phyloP scores from a whole-genome alignment of 2,888 invertebrate genomes.

The Auanema freiburgensis region DNA sequence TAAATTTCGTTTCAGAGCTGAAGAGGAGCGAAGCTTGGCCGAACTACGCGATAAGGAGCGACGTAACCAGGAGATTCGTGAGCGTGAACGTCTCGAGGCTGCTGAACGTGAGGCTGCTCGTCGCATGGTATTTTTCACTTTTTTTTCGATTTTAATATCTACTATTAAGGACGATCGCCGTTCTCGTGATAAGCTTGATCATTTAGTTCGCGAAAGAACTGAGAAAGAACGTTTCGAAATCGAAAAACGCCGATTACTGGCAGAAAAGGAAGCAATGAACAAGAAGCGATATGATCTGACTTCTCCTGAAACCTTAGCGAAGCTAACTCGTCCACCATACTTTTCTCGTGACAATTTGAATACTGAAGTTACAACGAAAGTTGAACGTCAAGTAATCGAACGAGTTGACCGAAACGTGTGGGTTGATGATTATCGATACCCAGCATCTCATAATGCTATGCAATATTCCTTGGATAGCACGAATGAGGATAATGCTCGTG shows the following conservation, averaged over 20 bases:
- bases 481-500: slow-evolving; percentile 35
- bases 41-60: slow-evolving; percentile 55
- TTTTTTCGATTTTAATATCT: slow-evolving; percentile 7
- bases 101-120: slow-evolving; percentile 54
- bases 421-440: slow-evolving; percentile 46
- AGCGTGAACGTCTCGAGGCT: slow-evolving; percentile 56
- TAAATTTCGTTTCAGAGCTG: slow-evolving; percentile 30
- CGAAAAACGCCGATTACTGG: slow-evolving; percentile 54
- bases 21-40: slow-evolving; percentile 55
- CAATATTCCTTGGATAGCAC: slow-evolving; percentile 35
- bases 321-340: slow-evolving; percentile 59
- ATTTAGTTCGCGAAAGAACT: slow-evolving; percentile 52
- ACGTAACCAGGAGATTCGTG: slow-evolving; percentile 58
- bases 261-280: slow-evolving; percentile 53
- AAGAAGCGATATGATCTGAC: slow-evolving; percentile 41
- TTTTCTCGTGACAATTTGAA: slow-evolving; percentile 56
- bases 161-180: slow-evolving; percentile 49
- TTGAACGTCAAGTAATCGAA: slow-evolving; percentile 59
- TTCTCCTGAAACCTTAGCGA: slow-evolving; percentile 55
- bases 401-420: slow-evolving; percentile 61
- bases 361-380: slow-evolving; percentile 56
- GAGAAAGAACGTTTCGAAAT: slow-evolving; percentile 58
- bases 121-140: slow-evolving; percentile 17
- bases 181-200: slow-evolving; percentile 56
- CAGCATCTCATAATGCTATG: slow-evolving; percentile 33